phyloP scores from a whole-genome alignment of 2,888 invertebrate genomes.

The Mechanitis messenoides region DNA sequence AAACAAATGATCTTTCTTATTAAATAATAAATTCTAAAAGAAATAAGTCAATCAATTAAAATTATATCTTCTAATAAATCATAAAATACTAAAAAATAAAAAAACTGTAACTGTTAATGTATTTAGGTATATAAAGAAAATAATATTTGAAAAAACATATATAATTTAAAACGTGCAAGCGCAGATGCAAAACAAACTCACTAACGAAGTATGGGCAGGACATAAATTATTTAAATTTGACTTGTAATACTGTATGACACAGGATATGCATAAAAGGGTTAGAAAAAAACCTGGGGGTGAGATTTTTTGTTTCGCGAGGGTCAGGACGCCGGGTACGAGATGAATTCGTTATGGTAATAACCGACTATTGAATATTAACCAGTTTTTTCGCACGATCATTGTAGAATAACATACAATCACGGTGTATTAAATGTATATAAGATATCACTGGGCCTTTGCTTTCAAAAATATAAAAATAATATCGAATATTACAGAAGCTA shows the following conservation, averaged over 20 bases:
- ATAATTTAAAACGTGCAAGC: constrained; percentile 28
- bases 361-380: constrained; percentile 58
- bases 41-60: too few species aligned
- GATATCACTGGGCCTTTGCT: too few species aligned
- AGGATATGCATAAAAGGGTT: constrained; percentile 75
- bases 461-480: too few species aligned
- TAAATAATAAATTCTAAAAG: too few species aligned
- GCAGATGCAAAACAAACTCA: constrained; percentile 62
- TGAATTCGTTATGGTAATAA: constrained; percentile 54
- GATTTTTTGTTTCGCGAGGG: constrained; percentile 62
- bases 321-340: constrained; percentile 52
- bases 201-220: constrained; percentile 52
- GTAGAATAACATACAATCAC: not conserved
- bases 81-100: too few species aligned
- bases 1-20: too few species aligned
- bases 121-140: not conserved
- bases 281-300: constrained; percentile 65
- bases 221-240: constrained; percentile 77
- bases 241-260: constrained; percentile 71
- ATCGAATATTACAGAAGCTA: constrained; percentile 5
- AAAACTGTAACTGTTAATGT: not conserved
- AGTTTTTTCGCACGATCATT: constrained; percentile 61
- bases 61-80: too few species aligned
- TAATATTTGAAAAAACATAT: not conserved
- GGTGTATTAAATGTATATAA: not conserved